Percentiles rank a stretch among this genome's conserved stretches.
Evolutionary conservation across 2,797 vertebrate species (phyloP).

Genomic region (Hirundo rustica): DNA sequence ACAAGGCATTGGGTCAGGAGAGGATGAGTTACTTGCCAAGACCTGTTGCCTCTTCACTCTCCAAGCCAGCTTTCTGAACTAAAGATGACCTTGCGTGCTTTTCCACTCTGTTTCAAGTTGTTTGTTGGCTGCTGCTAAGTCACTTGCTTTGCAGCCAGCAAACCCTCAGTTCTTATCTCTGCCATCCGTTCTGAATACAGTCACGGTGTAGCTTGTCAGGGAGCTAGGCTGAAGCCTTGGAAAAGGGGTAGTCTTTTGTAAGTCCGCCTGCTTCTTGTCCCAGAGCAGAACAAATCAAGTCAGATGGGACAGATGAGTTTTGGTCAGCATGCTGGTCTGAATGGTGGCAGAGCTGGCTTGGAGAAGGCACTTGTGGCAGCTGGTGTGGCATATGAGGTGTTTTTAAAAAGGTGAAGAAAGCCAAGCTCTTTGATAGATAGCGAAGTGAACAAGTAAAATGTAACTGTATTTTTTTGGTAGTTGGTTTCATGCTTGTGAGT

Average conservation of each 20-base stretch:
- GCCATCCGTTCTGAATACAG: not conserved
- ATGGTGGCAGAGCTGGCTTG: not conserved
- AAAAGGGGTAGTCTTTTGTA: not conserved
- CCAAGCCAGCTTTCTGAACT: slow-evolving; percentile 12
- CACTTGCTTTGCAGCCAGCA: slow-evolving; percentile 10
- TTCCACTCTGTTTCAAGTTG: not conserved
- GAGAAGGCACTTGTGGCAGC: not conserved
- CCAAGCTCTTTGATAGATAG: not conserved
- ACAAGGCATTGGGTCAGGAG: not conserved
- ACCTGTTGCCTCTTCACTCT: not conserved
- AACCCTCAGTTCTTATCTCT: not conserved
- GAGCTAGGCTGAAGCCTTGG: not conserved
- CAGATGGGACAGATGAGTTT: not conserved
- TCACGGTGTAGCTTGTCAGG: not conserved
- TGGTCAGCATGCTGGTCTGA: not conserved
- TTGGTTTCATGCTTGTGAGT: not conserved
- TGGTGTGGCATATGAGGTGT: not conserved
- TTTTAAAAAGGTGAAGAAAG: not conserved
- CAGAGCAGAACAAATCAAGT: not conserved
- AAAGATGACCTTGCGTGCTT: slow-evolving; percentile 4
- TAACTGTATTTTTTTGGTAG: not conserved
- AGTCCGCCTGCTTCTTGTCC: not conserved
- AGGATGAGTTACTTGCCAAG: not conserved
- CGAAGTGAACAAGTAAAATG: not conserved
- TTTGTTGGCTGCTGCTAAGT: not conserved